A percentile compares a stretch with the other conserved stretches of the same genome.
phyloP scores from a whole-genome alignment of 2,113 vertebrate genomes.

The Plecotus auritus region DNA sequence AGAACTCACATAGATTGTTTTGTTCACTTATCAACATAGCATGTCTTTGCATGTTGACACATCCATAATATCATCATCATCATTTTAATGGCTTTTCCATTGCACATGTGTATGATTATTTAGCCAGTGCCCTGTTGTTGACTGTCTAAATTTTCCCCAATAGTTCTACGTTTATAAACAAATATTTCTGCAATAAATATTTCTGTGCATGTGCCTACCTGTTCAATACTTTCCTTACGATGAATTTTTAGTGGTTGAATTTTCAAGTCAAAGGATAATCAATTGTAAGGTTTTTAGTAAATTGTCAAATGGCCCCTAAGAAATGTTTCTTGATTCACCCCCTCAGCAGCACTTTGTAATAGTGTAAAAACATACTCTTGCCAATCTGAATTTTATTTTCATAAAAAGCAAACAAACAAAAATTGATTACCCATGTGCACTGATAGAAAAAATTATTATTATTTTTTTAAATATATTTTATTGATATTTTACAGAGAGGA shows the following conservation, averaged over 20 bases:
- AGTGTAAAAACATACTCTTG: constrained; percentile 31
- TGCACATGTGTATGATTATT: neutral
- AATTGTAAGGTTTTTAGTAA: constrained; percentile 25
- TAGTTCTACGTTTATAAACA: neutral
- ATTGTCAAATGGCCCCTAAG: neutral
- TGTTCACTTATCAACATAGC: neutral
- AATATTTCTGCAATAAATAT: neutral
- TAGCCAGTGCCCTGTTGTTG: neutral
- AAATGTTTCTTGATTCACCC: constrained; percentile 35
- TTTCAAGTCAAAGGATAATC: neutral
- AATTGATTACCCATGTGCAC: neutral
- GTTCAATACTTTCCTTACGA: neutral
- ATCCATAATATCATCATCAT: neutral
- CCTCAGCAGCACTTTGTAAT: constrained; percentile 24
- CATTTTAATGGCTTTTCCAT: neutral
- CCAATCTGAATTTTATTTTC: neutral
- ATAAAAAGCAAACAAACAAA: neutral
- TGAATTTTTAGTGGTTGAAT: neutral
- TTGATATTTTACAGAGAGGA: no score
- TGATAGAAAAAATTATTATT: constrained; percentile 39
- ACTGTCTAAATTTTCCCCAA: neutral
- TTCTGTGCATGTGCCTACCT: neutral
- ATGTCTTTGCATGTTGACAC: neutral
- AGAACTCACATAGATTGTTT: neutral
- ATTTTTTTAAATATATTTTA: no score